phyloP scores from a whole-genome alignment of 2,888 invertebrate species.

The Coecobrya sp. region DNA sequence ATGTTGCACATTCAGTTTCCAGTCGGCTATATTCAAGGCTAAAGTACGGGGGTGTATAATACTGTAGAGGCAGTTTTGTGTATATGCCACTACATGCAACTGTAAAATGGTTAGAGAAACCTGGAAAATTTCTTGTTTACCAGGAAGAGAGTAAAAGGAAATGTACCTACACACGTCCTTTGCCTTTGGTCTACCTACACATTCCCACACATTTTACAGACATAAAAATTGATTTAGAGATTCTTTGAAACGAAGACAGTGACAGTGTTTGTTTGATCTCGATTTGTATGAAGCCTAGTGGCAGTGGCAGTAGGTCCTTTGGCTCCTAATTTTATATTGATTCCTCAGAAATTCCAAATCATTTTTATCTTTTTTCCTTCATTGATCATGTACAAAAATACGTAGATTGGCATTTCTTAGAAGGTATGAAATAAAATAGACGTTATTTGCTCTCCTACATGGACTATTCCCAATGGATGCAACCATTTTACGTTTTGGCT shows the following conservation, averaged over 20 bases:
- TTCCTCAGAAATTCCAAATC: not conserved
- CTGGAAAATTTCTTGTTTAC: no score
- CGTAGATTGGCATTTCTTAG: not conserved
- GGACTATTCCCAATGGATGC: not conserved
- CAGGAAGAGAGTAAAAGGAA: no score
- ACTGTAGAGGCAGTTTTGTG: no score
- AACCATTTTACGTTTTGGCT: not conserved
- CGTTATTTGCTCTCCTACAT: not conserved
- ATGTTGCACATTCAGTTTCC: no score
- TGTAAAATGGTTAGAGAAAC: no score
- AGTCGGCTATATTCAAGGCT: no score
- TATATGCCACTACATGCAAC: no score
- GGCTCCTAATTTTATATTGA: conserved; percentile 4
- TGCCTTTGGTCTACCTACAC: no score
- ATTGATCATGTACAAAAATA: not conserved
- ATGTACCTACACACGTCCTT: no score
- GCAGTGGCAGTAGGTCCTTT: not conserved
- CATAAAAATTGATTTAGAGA: not conserved
- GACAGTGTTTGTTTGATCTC: not conserved
- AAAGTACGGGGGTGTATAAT: no score
- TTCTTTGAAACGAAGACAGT: not conserved
- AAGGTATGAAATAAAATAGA: not conserved
- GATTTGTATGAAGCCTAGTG: not conserved
- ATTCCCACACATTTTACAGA: not conserved
- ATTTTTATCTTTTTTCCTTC: not conserved